Evolutionary conservation across 2,888 invertebrate genomes (phyloP).

Genomic region (Tipula confusa): DNA sequence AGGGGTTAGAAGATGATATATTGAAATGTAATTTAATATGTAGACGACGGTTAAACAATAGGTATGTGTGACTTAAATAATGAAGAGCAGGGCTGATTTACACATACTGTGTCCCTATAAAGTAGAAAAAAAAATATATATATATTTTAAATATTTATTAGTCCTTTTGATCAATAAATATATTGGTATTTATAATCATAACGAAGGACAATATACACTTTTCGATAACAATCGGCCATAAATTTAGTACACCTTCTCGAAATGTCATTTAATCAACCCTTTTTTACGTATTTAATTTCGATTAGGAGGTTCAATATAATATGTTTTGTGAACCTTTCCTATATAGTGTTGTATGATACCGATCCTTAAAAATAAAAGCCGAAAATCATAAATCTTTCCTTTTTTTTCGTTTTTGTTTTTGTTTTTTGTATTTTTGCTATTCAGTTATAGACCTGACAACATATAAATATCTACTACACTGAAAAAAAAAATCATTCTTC

Average conservation of each 20-base stretch:
- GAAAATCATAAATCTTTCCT: constrained; percentile 6
- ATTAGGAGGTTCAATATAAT: not conserved
- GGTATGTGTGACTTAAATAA: not conserved
- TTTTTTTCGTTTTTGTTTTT: not conserved
- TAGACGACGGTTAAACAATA: not conserved
- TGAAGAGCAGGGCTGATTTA: not conserved
- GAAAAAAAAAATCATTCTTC: constrained; percentile 8
- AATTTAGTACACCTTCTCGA: constrained; percentile 20
- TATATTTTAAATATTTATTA: constrained; percentile 5
- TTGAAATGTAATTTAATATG: constrained; percentile 4
- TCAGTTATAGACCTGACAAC: constrained; percentile 1
- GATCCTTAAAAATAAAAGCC: not conserved
- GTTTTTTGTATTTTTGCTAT: not conserved
- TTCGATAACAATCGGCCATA: constrained; percentile 26
- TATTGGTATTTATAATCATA: constrained; percentile 21
- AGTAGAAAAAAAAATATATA: not conserved
- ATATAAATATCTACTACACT: not conserved
- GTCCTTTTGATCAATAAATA: not conserved
- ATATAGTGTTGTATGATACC: not conserved
- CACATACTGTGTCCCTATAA: not conserved
- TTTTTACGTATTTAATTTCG: not conserved
- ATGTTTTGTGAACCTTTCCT: not conserved
- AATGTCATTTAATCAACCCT: constrained; percentile 25
- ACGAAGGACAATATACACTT: not conserved
- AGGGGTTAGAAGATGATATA: constrained; percentile 12